These are phyloP conservation scores for Ramphastos sulfuratus DNA, from an alignment of 2,113 vertebrate genomes.

Conservation along the genomic window DNA sequence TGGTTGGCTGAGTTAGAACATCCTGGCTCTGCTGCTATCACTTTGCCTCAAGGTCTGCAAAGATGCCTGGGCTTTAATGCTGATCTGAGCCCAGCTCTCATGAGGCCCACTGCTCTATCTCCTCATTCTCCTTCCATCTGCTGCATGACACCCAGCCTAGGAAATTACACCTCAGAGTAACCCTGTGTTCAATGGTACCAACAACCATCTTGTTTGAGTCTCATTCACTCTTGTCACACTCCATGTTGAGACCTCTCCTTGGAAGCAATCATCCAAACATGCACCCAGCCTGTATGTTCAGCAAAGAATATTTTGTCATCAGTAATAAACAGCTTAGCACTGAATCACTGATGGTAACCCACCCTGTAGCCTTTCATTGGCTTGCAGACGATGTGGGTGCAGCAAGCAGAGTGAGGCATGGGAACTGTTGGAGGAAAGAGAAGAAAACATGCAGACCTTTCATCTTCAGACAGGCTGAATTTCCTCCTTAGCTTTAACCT, in stretches of 20 bases:
- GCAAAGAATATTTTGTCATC: not conserved
- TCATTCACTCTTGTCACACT: not conserved
- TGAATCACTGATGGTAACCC: not conserved
- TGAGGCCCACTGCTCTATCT: not conserved
- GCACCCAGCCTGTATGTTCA: fast-evolving
- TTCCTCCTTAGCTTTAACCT: not conserved
- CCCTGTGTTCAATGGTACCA: not conserved
- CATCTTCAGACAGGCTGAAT: not conserved
- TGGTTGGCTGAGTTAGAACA: not conserved
- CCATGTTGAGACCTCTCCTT: not conserved
- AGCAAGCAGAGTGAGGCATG: not conserved
- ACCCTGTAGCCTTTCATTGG: not conserved
- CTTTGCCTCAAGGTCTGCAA: not conserved
- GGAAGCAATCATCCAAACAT: not conserved
- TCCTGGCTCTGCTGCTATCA: not conserved
- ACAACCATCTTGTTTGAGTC: fast-evolving
- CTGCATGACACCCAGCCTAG: not conserved
- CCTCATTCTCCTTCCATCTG: not conserved
- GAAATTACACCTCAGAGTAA: not conserved
- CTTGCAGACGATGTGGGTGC: not conserved
- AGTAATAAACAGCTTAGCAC: not conserved
- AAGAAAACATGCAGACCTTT: not conserved
- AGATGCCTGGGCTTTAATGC: not conserved
- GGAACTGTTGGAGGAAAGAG: not conserved
- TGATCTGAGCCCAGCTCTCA: not conserved